These are phyloP conservation scores for Melopsittacus undulatus DNA, from an alignment of 2,797 vertebrate species.

Conservation along the genomic window DNA sequence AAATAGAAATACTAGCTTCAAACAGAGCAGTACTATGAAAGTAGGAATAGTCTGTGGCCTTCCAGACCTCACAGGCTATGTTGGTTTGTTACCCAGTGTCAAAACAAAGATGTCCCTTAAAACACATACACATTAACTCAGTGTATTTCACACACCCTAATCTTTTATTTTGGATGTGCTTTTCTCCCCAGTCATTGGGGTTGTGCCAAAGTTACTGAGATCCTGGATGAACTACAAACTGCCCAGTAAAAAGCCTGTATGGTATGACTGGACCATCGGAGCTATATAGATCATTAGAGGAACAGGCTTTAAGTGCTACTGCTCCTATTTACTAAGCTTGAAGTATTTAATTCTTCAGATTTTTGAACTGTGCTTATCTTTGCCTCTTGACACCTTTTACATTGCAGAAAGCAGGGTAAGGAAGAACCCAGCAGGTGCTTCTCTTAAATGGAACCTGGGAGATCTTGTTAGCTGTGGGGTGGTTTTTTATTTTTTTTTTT, in stretches of 20 bases:
- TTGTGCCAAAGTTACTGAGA: not conserved
- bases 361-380: not conserved
- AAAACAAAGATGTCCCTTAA: slow-evolving; percentile 42
- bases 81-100: slow-evolving; percentile 21
- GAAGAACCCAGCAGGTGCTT: not conserved
- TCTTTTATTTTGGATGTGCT: not conserved
- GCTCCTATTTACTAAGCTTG: not conserved
- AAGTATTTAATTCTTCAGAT: not conserved
- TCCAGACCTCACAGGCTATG: slow-evolving; percentile 38
- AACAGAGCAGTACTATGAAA: slow-evolving; percentile 48
- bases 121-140: not conserved
- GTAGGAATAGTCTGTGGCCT: slow-evolving; percentile 36
- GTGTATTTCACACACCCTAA: not conserved
- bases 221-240: not conserved
- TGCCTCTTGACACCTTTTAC: not conserved
- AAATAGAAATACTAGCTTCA: slow-evolving; percentile 44
- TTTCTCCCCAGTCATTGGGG: not conserved
- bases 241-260: not conserved
- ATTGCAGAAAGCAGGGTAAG: not conserved
- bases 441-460: not conserved
- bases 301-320: not conserved
- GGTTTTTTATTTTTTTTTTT: not conserved
- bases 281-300: not conserved
- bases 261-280: not conserved
- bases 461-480: not conserved